Evolutionary conservation across 2,888 invertebrate species (phyloP), one percentile per base, ranked within the genome.

Genomic region (Palloptera scutellata): DNA sequence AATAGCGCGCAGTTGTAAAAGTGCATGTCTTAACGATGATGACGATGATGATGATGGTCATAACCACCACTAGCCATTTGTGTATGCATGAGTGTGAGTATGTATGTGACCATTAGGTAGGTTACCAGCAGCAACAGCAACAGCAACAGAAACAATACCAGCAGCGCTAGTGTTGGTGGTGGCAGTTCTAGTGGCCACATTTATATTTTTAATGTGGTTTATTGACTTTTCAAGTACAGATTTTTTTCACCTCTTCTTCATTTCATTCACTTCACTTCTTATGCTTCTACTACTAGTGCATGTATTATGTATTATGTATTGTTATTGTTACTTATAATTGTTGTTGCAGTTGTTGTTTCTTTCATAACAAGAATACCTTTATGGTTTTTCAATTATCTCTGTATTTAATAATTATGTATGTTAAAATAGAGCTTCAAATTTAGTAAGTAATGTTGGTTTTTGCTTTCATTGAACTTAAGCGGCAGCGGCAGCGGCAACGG

Each of bases 141-240:
- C n/a, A n/a, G n/a, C n/a, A n/a, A n/a, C n/a, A n/a, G n/a, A n/a
- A n/a, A n/a, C n/a, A n/a, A n/a, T n/a, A 30, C 2, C 30, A 30
- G 30, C 2, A 30, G 15, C 45, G 11, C 8, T 15, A 11, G 48
- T 48, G 48, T 8, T 15, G 15, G 48, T 15, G 15, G 48, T 15
- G n/a, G 48, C 48, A 13, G 10, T 11, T 13, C 43, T 13, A 17
- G 48, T 45, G 43, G 42, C 53, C 30, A 6, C 30, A 30, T 30
- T 30, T 30, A 30, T 30, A 30, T 30, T 30, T 67, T 54, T 48
- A 63, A 67, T 61, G 67, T 60, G 60, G 67, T 67, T 63, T 67
- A 67, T 67, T 67, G 67, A 67, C 67, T 63, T 63, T 63, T 67
- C 48, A 30, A 67, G 67, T 63, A 48, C 43, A 53, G 58, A 40